Conservation (phyloP, 2,113 vertebrate species). For the Ammospiza nelsoni region DNA sequence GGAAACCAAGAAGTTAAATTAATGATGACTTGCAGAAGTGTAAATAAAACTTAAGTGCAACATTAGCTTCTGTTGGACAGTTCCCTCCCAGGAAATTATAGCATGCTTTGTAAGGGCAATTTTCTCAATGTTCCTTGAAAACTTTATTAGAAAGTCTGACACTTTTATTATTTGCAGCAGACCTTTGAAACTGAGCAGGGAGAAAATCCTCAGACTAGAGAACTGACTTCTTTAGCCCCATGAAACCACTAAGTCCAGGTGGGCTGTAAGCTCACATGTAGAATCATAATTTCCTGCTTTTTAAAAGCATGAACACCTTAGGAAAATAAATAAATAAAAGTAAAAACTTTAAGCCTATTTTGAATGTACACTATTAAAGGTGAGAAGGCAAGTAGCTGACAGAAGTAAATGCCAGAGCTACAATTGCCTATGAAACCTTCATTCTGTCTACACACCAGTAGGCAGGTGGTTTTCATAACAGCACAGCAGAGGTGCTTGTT, state of each 20-base stretch:
- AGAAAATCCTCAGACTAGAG: conserved; percentile 10
- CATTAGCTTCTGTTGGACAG: background rate
- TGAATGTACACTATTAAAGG: background rate
- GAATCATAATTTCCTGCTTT: background rate
- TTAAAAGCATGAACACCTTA: background rate
- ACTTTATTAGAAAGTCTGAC: background rate
- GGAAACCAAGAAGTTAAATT: background rate
- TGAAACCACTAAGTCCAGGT: background rate
- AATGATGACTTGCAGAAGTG: background rate
- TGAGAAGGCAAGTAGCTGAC: background rate
- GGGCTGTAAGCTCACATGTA: background rate
- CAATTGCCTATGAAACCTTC: background rate
- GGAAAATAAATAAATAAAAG: background rate
- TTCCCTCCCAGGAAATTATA: background rate
- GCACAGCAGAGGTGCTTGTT: background rate
- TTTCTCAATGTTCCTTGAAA: background rate
- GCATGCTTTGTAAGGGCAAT: background rate
- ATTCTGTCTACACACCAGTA: background rate
- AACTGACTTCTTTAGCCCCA: background rate
- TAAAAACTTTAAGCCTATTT: background rate
- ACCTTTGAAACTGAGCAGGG: conserved; percentile 23
- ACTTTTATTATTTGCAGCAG: background rate
- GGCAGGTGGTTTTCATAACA: background rate
- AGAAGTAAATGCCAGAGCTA: background rate
- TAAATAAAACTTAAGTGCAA: background rate